Evolutionary conservation across 1,140 invertebrate genomes (phyloP).

Genomic region (Trypoxylus dichotomus): DNA sequence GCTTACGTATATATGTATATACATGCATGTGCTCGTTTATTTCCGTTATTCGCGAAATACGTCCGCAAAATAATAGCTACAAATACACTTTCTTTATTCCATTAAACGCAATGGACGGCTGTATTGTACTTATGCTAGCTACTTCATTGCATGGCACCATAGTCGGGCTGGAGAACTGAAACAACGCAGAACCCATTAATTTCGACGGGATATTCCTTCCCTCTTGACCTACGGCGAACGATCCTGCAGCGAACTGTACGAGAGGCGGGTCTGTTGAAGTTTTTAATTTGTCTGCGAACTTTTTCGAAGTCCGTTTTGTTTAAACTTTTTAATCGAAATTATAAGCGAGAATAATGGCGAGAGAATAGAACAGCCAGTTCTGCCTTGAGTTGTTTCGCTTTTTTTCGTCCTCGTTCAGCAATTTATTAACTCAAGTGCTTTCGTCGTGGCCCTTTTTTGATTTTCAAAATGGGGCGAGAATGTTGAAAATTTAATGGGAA

Average conservation of each 20-base stretch:
- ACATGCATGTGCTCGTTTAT: too few species aligned
- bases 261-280: background rate
- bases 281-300: conserved; percentile 22
- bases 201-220: background rate
- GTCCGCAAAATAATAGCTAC: background rate
- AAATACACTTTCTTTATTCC: background rate
- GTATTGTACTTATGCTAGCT: background rate
- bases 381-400: background rate
- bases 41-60: background rate
- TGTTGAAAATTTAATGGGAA: background rate
- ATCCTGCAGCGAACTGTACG: background rate
- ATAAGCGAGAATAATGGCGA: conserved; percentile 21
- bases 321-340: conserved; percentile 23
- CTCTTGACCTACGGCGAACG: background rate
- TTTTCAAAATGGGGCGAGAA: background rate
- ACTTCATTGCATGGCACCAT: background rate
- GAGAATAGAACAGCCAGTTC: background rate
- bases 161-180: background rate
- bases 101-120: background rate
- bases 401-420: background rate
- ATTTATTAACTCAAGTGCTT: background rate
- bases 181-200: conserved; percentile 16
- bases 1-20: too few species aligned
- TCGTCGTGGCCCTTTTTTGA: background rate
- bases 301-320: conserved; percentile 18